Percentiles rank a stretch among this genome's conserved stretches.
phyloP scores from a whole-genome alignment of 2,797 vertebrate species.

The Coendou prehensilis region DNA sequence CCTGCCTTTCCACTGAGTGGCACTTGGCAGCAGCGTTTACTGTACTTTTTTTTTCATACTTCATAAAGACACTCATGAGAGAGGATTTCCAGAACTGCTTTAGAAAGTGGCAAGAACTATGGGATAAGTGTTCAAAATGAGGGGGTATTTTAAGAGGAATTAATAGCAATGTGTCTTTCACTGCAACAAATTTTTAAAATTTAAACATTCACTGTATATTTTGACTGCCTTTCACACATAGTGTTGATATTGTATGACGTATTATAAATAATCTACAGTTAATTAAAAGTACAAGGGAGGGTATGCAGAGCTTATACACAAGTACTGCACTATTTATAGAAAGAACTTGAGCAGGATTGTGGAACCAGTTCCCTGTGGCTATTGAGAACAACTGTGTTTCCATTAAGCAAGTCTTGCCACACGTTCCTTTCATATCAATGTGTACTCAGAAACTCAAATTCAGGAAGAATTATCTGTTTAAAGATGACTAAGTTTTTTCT shows the following conservation, averaged over 20 bases:
- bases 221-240: background rate
- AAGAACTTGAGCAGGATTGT: background rate
- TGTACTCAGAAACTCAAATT: background rate
- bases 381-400: background rate
- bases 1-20: background rate
- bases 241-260: background rate
- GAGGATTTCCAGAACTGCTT: background rate
- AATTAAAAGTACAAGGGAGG: background rate
- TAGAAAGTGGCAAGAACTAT: background rate
- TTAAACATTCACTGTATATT: background rate
- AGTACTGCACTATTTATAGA: background rate
- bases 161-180: background rate
- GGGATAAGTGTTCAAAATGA: background rate
- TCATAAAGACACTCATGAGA: background rate
- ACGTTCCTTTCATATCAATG: background rate
- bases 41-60: background rate
- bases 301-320: no score
- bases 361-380: no score
- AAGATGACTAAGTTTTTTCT: background rate
- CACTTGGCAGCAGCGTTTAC: background rate
- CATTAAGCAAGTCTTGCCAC: background rate
- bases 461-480: constrained; percentile 38
- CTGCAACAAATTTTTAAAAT: background rate
- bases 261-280: background rate
- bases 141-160: background rate